Base-by-base conservation (phyloP, 2,113 vertebrate species). In the Piaya cayana region DNA sequence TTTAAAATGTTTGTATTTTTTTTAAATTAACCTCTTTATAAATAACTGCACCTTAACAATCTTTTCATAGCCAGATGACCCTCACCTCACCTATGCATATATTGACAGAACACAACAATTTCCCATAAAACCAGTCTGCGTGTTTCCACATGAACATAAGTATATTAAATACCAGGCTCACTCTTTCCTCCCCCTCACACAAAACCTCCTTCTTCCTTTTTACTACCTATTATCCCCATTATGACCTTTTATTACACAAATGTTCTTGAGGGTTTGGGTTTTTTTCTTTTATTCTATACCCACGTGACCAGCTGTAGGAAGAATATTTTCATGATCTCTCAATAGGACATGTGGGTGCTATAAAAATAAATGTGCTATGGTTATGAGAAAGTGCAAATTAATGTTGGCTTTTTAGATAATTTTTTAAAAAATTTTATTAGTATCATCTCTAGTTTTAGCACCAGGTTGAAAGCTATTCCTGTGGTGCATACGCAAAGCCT, bases 281-380 rank as follows among this genome's bases (percentile, higher is more conserved):
- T n/a, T 65, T 94, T 82, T 58, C 68, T 64, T 69, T 67, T 14
- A 88, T 96, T 86, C 76, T 77, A 58, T 95, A 92, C 68, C 68
- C 80, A 88, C 86, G 95, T 85, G 93, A 91, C 94, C 88, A 93
- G 87, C 63, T 62, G 32, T 22, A 95, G 82, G 72, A 97, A 96
- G 93, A 93, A 88, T 96, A 97, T 95, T 95, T 96, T 95, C 84
- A 93, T 74, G 81, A 62, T 95, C 86, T 94, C 93, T 96, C 93
- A 96, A 97, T 92, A 96, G 95, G 90, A 95, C 94, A 55, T 34
- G 49, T 71, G 96, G 87, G 95, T 90, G 74, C 82, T 88, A 96
- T 98, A 97, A 98, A 97, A 98, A 96, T 91, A 95, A 97, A 97
- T 96, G 96, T 96, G 88, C 95, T 95, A 50, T 85, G 64, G 30